A percentile compares a stretch with the other conserved stretches of the same genome.
phyloP scores from a whole-genome alignment of 2,888 invertebrate genomes.

The Philhelius pedissequus region DNA sequence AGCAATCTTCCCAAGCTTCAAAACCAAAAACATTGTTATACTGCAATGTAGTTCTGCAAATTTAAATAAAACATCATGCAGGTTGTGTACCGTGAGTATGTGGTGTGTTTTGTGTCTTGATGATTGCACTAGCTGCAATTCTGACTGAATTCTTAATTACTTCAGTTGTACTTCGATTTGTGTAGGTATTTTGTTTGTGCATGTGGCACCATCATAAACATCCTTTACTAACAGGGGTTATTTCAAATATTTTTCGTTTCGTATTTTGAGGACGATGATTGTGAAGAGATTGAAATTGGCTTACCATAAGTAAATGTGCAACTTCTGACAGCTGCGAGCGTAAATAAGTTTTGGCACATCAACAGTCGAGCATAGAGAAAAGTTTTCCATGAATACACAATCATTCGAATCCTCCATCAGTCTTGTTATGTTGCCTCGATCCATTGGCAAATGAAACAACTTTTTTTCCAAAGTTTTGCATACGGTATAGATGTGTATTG shows the following conservation, averaged over 20 bases:
- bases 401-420: not conserved
- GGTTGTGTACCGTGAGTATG: not conserved
- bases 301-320: constrained; percentile 46
- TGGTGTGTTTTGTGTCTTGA: not conserved
- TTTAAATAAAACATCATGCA: constrained; percentile 3
- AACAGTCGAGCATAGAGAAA: not conserved
- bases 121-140: not conserved
- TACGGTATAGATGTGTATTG: too few relatives aligned
- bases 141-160: constrained; percentile 59
- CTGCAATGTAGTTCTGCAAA: not conserved
- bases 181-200: not conserved
- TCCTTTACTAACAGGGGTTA: not conserved
- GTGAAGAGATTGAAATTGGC: constrained; percentile 4
- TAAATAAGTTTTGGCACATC: constrained; percentile 18
- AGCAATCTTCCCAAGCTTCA: not conserved
- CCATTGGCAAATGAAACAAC: constrained; percentile 28
- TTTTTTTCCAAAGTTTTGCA: constrained; percentile 19
- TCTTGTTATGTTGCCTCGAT: not conserved
- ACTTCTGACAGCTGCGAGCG: constrained; percentile 52
- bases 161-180: constrained; percentile 29
- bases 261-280: not conserved
- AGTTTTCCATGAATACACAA: constrained; percentile 7
- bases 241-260: not conserved
- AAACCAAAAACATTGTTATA: not conserved
- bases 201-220: not conserved